These are phyloP conservation scores for Eulemur albifrons DNA, from an alignment of 2,797 vertebrate species.

Conservation along the genomic window DNA sequence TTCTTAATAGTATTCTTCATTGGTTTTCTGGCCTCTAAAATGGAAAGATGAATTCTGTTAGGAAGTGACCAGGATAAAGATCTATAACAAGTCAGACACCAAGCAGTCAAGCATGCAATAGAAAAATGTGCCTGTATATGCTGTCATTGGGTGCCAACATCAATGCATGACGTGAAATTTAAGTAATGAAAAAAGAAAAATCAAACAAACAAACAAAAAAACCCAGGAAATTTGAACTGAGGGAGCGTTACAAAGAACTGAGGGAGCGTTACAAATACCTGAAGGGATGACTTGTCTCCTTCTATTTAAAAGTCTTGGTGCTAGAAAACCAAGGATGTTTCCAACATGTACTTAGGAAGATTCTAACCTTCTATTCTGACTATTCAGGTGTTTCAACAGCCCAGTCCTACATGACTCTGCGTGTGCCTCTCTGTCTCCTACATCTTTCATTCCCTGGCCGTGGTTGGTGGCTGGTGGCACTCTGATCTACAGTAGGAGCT, in stretches of 20 bases:
- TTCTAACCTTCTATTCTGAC: background rate
- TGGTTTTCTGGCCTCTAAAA: background rate
- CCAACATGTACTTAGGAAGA: background rate
- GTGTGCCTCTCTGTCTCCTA: slow-evolving; percentile 89
- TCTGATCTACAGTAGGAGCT: slow-evolving; percentile 91
- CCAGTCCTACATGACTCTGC: slow-evolving; percentile 89
- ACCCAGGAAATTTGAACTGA: background rate
- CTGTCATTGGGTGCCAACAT: background rate
- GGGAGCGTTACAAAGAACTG: background rate
- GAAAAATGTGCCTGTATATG: background rate
- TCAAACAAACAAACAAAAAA: background rate
- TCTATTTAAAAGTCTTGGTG: background rate
- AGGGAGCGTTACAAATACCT: background rate
- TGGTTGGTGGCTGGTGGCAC: slow-evolving; percentile 89
- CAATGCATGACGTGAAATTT: background rate
- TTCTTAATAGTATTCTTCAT: background rate
- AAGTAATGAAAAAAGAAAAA: background rate
- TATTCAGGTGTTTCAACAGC: slow-evolving; percentile 90
- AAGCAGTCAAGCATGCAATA: background rate
- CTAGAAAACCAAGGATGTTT: background rate
- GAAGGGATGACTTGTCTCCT: background rate
- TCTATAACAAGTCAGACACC: background rate
- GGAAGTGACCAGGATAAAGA: background rate
- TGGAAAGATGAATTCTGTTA: background rate
- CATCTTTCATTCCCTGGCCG: slow-evolving; percentile 89